These are phyloP conservation scores for Ciona savignyi DNA, from an alignment of 23 tunicate genomes.

Conservation along the genomic window DNA sequence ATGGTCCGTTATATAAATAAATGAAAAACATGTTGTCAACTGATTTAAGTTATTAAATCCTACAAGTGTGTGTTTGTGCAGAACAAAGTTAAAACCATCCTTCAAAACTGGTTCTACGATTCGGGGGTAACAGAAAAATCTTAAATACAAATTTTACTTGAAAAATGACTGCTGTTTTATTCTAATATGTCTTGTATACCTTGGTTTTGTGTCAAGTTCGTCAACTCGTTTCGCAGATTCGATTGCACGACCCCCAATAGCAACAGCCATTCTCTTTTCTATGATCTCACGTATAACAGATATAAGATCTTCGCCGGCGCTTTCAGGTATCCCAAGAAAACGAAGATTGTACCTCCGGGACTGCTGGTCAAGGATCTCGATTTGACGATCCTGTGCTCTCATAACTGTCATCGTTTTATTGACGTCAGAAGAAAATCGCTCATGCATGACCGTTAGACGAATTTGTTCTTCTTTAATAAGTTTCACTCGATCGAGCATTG, in stretches of 20 bases:
- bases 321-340: constrained; percentile 53
- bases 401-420: constrained; percentile 33
- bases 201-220: constrained; percentile 9
- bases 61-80: too few relatives aligned
- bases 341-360: constrained; percentile 53
- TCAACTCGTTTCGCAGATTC: constrained; percentile 35
- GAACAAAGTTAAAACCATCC: too few relatives aligned
- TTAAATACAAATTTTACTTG: too few relatives aligned
- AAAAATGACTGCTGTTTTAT: too few relatives aligned
- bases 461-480: constrained; percentile 33
- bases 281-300: constrained; percentile 21
- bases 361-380: constrained; percentile 51
- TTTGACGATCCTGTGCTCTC: constrained; percentile 21
- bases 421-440: constrained; percentile 24
- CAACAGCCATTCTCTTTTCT: constrained; percentile 20
- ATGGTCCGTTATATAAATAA: too few relatives aligned
- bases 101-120: too few relatives aligned
- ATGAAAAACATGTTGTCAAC: too few relatives aligned
- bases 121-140: too few relatives aligned
- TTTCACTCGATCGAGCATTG: constrained; percentile 19
- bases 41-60: too few relatives aligned
- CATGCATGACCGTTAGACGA: constrained; percentile 15
- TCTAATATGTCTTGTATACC: too few relatives aligned
- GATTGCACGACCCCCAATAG: constrained; percentile 14
- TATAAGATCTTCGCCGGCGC: constrained; percentile 17